A percentile compares a stretch with the other conserved stretches of the same genome.
Evolutionary conservation across 2,888 invertebrate species (phyloP).

Genomic region (Caenorhabditis wallacei): DNA sequence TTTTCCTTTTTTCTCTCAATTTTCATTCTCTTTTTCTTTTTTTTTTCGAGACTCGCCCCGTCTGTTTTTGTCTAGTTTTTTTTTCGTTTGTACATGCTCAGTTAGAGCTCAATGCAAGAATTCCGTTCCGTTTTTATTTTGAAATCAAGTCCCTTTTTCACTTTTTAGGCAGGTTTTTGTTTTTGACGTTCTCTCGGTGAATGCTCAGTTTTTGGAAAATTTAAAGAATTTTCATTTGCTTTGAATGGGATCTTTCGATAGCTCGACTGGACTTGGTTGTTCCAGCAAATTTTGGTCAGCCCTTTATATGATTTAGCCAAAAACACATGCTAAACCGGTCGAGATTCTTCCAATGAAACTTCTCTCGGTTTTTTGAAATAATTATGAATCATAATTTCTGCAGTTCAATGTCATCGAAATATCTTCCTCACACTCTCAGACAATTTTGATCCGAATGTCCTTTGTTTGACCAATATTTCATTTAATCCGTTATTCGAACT

Average conservation of each 20-base stretch:
- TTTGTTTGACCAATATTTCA: conserved; percentile 3
- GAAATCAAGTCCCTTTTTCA: conserved; percentile 37
- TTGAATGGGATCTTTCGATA: too few relatives aligned
- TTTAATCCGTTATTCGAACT: conserved; percentile 23
- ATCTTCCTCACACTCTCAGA: neutral
- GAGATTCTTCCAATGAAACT: too few relatives aligned
- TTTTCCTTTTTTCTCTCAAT: conserved; percentile 21
- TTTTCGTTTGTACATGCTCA: conserved; percentile 18
- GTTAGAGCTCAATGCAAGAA: neutral
- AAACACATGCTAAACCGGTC: too few relatives aligned
- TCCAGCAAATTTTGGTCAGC: too few relatives aligned
- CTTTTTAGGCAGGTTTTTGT: neutral
- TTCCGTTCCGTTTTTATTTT: conserved; percentile 35
- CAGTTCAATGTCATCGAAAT: too few relatives aligned
- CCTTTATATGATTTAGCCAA: too few relatives aligned
- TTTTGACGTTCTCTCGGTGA: neutral
- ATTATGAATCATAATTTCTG: too few relatives aligned
- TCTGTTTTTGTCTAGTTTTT: conserved; percentile 18
- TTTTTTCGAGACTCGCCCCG: neutral
- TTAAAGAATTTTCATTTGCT: neutral
- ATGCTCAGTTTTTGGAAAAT: neutral
- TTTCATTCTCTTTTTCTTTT: conserved; percentile 19
- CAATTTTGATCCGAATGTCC: neutral
- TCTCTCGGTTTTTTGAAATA: too few relatives aligned
- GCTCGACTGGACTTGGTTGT: too few relatives aligned